These are phyloP conservation scores for Euleptes europaea DNA, from an alignment of 2,113 vertebrate genomes.

Conservation along the genomic window DNA sequence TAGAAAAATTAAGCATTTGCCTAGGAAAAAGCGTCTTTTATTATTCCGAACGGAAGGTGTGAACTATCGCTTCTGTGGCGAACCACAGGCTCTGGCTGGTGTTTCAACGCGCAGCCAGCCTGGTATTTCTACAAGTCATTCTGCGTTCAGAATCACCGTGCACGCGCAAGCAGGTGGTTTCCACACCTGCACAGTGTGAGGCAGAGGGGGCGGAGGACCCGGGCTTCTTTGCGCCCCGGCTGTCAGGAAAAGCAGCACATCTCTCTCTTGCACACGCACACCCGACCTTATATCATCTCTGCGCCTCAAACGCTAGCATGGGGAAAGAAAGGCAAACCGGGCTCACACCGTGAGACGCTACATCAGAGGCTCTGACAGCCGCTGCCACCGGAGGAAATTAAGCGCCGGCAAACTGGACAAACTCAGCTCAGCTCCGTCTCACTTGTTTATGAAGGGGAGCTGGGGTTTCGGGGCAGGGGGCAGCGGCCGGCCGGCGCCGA, in stretches of 20 bases:
- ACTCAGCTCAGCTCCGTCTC: neutral
- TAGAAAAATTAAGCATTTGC: neutral
- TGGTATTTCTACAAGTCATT: too few species aligned
- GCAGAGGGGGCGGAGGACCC: neutral
- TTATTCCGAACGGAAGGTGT: neutral
- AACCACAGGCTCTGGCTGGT: neutral
- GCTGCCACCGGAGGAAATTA: neutral
- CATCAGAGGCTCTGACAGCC: constrained; percentile 14
- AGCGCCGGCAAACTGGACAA: neutral
- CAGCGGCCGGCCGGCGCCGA: neutral
- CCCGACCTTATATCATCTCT: neutral
- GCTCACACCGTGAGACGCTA: neutral
- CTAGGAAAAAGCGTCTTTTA: neutral
- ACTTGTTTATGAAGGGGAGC: neutral
- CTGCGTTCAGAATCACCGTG: neutral
- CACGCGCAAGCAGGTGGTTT: too few species aligned
- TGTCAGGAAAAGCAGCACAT: neutral
- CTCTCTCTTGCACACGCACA: neutral
- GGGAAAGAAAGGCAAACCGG: neutral
- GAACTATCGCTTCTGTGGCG: neutral
- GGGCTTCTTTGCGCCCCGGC: neutral
- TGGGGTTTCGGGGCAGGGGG: neutral
- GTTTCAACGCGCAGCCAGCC: too few species aligned
- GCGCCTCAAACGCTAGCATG: neutral
- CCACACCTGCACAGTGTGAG: too few species aligned